Base-by-base conservation (phyloP, 35 echinoderm and acorn worm species). In the Strongylocentrotus purpuratus region DNA sequence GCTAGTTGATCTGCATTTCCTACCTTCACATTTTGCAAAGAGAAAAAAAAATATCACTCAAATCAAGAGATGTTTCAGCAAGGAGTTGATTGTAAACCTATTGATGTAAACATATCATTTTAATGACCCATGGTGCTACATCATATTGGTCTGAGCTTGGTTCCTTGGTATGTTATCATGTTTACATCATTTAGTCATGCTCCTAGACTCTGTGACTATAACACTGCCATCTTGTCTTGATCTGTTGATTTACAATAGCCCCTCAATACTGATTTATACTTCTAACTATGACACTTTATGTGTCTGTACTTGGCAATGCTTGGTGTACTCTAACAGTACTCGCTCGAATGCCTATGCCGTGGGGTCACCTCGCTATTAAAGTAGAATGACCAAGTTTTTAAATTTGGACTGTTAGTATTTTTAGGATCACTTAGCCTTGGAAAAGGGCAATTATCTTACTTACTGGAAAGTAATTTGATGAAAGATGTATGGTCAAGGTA, bases 161-260 rank as follows among this genome's bases (percentile, higher is more conserved):
- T 78, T 78, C 65, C 65, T 78, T 78, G 20, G 65, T 28, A 78
- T 78, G 65, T 78, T 78, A 78, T 78, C 65, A 78, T 78, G 65
- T 78, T 78, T 78, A 78, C 65, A 78, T 78, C 65, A 78, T 78
- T 78, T 78, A 28, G 65, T 78, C 65, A 78, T n/a, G 65, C 65
- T n/a, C 28, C 65, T 78, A 78, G 65, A 78, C 65, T 78, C 65
- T 28, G 65, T 78, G 65, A 78, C 65, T 78, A 22, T 78, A 78
- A 28, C 7, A 55, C 50, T 55, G 50, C 65, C 22, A n/a, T 78
- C 20, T 78, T n/a, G 22, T 3, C 25, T 78, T 78, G 20, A n/a
- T 78, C 65, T n/a, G 65, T 78, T 78, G 65, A 78, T 22, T n/a
- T 78, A 78, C 65, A 78, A 0, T 78, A 28, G 1, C 65, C 65